Evolutionary conservation across 2,797 vertebrate species (phyloP), one percentile per base, ranked within the genome.

Genomic region (Allobates femoralis): DNA sequence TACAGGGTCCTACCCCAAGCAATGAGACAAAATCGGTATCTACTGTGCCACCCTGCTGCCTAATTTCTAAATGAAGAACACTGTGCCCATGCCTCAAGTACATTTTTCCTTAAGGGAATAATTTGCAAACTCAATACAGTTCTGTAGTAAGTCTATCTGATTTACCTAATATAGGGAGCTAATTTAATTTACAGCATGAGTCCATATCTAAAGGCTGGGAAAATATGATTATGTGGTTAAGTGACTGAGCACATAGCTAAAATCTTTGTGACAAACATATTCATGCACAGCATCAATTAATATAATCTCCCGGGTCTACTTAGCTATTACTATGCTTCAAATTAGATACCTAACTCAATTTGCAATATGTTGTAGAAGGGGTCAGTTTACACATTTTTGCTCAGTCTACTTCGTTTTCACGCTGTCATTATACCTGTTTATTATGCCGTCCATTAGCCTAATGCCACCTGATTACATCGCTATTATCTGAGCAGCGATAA

Each of bases 171-270:
- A 73, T 37, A 81, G 66, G 79, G 32, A 62, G 12, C 67, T 88
- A 83, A 88, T 88, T 88, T 79, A 76, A 85, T 85, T 84, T 84
- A 58, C 78, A 85, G 83, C 71, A 77, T 85, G 71, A 81, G 78
- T 67, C 83, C 78, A 85, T 67, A 85, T 41, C 83, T 80, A 88
- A 85, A 85, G 56, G 86, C 86, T 81, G 77, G 83, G 66, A 85
- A 78, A 88, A 85, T 84, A 81, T 80, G 83, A 88, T 88, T 88
- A 88, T 81, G 79, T 69, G 51, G 71, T 60, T 88, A 88, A 88
- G 60, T 88, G 86, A 85, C 75, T 85, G 77, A 87, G 76, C 76
- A 76, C 82, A 85, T 81, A 76, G 37, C 83, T 71, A 69, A 81
- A 88, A 71, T 77, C 77, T 53, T 85, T 85, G 71, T 88, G 83